Evolutionary conservation across 2,888 invertebrate species (phyloP).

Genomic region (Keiferia lycopersicella): DNA sequence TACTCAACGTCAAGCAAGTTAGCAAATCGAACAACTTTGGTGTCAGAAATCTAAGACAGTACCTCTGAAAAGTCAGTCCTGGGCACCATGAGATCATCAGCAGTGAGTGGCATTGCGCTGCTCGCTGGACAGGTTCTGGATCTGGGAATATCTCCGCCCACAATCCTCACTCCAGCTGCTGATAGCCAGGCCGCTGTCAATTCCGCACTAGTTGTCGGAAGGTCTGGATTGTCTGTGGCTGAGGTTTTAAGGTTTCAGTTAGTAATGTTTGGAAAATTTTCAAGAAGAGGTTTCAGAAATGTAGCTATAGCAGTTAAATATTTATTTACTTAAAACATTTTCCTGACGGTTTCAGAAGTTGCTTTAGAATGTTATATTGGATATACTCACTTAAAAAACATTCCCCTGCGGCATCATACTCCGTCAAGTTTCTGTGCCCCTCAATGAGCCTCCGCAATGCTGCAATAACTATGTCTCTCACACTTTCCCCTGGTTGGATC

Average conservation of each 20-base stretch:
- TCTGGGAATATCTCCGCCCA: conserved; percentile 41
- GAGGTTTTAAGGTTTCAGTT: too few species aligned
- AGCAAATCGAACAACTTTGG: too few species aligned
- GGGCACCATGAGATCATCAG: conserved; percentile 47
- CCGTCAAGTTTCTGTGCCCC: conserved; percentile 62
- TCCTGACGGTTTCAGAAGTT: too few species aligned
- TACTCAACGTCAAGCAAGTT: background rate
- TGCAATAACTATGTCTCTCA: conserved; percentile 51
- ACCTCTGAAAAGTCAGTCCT: conserved; percentile 70
- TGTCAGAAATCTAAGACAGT: too few species aligned
- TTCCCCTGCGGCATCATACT: conserved; percentile 64
- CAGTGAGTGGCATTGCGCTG: conserved; percentile 44
- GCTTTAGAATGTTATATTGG: too few species aligned
- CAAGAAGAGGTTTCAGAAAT: too few species aligned
- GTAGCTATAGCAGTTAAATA: too few species aligned
- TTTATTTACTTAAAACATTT: too few species aligned
- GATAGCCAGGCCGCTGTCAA: conserved; percentile 56
- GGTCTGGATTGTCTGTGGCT: conserved; percentile 50
- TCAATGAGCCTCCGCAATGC: conserved; percentile 54
- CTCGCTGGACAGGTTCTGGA: conserved; percentile 37
- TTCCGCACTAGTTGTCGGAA: conserved; percentile 46
- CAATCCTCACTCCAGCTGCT: conserved; percentile 53
- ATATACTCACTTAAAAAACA: conserved; percentile 60
- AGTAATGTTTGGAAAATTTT: too few species aligned
- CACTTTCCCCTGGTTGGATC: conserved; percentile 41